Evolutionary conservation across 2,113 vertebrate species (phyloP), one percentile per base, ranked within the genome.

Genomic region (Prochilodus magdalenae): DNA sequence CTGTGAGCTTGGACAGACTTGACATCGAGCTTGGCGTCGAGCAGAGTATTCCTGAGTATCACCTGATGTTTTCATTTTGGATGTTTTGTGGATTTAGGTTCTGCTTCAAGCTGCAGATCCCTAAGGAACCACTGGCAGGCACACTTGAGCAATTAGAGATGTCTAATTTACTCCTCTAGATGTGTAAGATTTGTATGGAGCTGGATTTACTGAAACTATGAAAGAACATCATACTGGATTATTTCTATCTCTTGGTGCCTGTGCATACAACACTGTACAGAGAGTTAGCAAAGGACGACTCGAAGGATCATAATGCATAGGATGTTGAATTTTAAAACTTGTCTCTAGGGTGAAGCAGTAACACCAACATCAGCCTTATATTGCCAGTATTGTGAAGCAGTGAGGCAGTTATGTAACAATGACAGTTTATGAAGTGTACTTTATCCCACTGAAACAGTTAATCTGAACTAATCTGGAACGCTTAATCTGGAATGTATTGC

Each of bases 101-200:
- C 47, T 51, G 4, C n/a, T 81, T 77, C 27, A 40, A 67, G 67
- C 66, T 86, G 85, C 77, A 83, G 77, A 40, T 86, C 85, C 79
- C 55, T 30, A 33, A 69, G 47, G 51, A 79, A 75, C 85, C 85
- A 86, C 81, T 80, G 81, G 81, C 81, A 80, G 85, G 85, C 85
- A 83, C 85, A 86, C 82, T 80, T 80, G 85, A 80, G 81, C 81
- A 72, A 81, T 83, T 73, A 80, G n/a, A 76, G 75, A 20, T 66
- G 72, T 49, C 27, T 47, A 36, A 77, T 76, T 75, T 59, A 75
- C 20, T 49, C 79, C 70, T 60, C 13, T 27, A 83, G 24, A 15
- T 18, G 16, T 29, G 18, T 20, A 49, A 27, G 40, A 60, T 60
- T 13, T 72, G 36, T 60, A 4, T 72, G 36, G 55, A 20, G 51